Evolutionary conservation across 92 coral and sea anemone genomes (phyloP).

Genomic region (Epizoanthus fatuus): DNA sequence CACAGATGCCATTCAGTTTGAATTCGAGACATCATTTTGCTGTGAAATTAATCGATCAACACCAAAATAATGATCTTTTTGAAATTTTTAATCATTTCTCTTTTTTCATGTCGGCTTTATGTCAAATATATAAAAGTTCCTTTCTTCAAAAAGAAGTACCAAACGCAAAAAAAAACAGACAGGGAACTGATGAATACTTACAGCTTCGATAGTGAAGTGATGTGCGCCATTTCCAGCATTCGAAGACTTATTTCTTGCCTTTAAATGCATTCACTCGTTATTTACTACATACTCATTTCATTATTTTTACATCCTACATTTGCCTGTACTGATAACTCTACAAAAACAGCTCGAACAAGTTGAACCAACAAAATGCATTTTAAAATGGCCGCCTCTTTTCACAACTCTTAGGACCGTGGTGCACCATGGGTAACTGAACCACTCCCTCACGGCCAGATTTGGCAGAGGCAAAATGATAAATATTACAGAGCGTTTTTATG

Average conservation of each 20-base stretch:
- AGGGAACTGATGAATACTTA: background rate
- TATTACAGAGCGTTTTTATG: too few relatives aligned
- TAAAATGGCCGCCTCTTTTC: background rate
- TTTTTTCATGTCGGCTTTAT: too few relatives aligned
- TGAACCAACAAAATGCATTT: too few relatives aligned
- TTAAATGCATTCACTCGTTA: constrained; percentile 4
- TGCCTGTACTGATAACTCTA: too few relatives aligned
- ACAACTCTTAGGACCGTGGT: background rate
- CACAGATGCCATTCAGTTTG: constrained; percentile 8
- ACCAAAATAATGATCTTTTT: constrained; percentile 7
- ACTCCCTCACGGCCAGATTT: background rate
- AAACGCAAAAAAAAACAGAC: too few relatives aligned
- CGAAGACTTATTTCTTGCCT: constrained; percentile 8
- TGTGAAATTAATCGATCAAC: constrained; percentile 19
- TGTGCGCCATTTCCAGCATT: background rate
- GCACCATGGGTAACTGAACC: background rate
- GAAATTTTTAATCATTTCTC: too few relatives aligned
- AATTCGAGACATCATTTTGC: constrained; percentile 11
- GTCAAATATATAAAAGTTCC: too few relatives aligned
- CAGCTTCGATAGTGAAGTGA: constrained; percentile 17
- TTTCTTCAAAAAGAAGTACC: too few relatives aligned
- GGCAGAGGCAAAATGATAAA: background rate
- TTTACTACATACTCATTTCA: background rate
- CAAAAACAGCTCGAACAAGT: too few relatives aligned
- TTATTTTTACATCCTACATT: background rate